These are phyloP conservation scores for Axis porcinus DNA, from an alignment of 2,113 vertebrate species.

Conservation along the genomic window DNA sequence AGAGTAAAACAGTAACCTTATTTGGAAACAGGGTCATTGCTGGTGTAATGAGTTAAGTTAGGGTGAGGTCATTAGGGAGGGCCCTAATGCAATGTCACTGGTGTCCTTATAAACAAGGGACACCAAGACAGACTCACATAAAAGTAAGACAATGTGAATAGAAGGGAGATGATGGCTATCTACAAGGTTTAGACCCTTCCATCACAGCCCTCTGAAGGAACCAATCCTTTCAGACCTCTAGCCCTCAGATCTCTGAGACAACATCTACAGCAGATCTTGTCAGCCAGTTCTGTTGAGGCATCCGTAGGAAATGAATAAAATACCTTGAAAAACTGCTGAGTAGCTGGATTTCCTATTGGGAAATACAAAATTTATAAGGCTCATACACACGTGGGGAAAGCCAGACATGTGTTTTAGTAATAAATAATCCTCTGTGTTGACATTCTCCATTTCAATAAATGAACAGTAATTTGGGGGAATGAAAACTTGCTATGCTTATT, in stretches of 20 bases:
- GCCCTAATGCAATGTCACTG: not conserved
- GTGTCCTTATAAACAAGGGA: not conserved
- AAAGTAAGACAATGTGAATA: not conserved
- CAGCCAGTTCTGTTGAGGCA: not conserved
- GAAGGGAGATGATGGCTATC: not conserved
- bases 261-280: not conserved
- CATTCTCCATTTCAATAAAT: slow-evolving; percentile 9
- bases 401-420: not conserved
- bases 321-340: not conserved
- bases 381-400: not conserved
- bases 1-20: not conserved
- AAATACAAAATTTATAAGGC: not conserved
- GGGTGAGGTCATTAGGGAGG: not conserved
- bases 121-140: not conserved
- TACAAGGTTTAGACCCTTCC: not conserved
- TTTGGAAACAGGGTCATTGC: not conserved
- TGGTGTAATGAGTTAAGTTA: not conserved
- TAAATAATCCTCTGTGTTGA: not conserved
- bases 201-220: not conserved
- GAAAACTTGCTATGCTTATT: not conserved
- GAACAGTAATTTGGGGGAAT: not conserved
- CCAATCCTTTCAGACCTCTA: not conserved
- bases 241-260: not conserved
- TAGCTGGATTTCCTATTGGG: not conserved
- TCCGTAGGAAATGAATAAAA: not conserved